Base-by-base conservation (phyloP, 2,888 invertebrate genomes). In the Molorchus minor region DNA sequence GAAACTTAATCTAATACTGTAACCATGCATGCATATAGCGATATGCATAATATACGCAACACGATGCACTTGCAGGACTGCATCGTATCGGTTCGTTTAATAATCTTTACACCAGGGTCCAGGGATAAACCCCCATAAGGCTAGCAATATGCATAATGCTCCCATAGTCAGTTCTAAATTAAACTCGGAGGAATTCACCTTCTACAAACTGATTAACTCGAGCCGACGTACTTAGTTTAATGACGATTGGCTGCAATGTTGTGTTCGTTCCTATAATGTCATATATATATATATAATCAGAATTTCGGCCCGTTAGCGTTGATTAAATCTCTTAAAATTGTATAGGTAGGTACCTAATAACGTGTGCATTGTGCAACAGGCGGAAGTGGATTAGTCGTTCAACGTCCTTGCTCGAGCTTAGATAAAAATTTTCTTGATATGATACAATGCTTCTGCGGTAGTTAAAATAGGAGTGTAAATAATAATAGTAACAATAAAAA, bases 201-300 rank as follows among this genome's bases (percentile, higher is more conserved):
- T 57, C 56, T 51, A 36, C 56, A 43, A 35, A 35, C 53, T 53
- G 53, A 58, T 58, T 58, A 53, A 53, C 53, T 58, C 54, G 20
- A 46, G 36, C 41, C 43, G 8, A 54, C 56, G 54, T 61, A 62
- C 58, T 61, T 63, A 53, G 56, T 58, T 57, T 65, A 67, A 67
- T 61, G 65, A 65, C 64, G 67, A 67, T 67, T 65, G 65, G 65
- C 63, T 62, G 60, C 59, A 56, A 55, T 56, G 60, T 55, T 59
- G 56, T 58, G 58, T 61, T 59, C 56, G 47, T 62, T 65, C 36
- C 53, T 56, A 53, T 57, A 61, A 59, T 49, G 60, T 58, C 54
- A 64, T 55, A 59, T 56, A 58, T 57, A 65, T 62, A 63, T 64
- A n/a, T 56, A 58, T 57, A 65, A 64, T 65, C 65, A 56, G 52